Evolutionary conservation across 2,113 vertebrate species (phyloP), one percentile per base, ranked within the genome.

Genomic region (Psilopogon haemacephalus): DNA sequence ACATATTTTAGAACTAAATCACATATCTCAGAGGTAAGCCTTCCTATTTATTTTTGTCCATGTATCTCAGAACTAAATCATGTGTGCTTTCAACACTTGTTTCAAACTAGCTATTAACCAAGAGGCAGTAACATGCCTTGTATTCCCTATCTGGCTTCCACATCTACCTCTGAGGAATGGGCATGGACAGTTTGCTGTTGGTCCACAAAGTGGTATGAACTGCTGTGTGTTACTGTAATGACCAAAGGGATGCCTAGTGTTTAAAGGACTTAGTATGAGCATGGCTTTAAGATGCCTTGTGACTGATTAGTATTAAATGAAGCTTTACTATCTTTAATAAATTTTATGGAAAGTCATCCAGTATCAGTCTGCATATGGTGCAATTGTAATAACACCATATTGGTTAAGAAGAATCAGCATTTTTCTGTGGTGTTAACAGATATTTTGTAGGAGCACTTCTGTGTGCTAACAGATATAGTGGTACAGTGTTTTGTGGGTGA

Each of bases 41-140:
- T 44, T 44, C 42, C 42, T 44, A 44, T 44, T 44, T 18, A 16
- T 60, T 72, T 88, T 71, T 93, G 32, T 28, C 33, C 11, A 2
- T 20, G 2, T 50, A 35, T 67, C 20, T 80, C 30, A 63, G 72
- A 17, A 17, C 42, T 44, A 44, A 44, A 17, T 44, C 17, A 44
- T 15, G 23, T 9, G 56, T 12, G 6, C 38, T 75, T 76, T 88
- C n/a, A 93, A 54, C 2, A 38, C 4, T 16, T 50, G 10, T 52
- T 79, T 86, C 4, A 48, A 42, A 62, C 46, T 20, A 62, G 6
- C 65, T 13, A 26, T 58, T 73, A 73, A 15, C 30, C 72, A 90
- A 14, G 2, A 32, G 7, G 2, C 18, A 2, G 1, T 33, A 58
- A 28, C 4, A 14, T 21, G 24, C 8, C 8, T 37, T 37, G 12